Base-by-base conservation (phyloP, 2,888 invertebrate genomes). In the Lymantria dispar region DNA sequence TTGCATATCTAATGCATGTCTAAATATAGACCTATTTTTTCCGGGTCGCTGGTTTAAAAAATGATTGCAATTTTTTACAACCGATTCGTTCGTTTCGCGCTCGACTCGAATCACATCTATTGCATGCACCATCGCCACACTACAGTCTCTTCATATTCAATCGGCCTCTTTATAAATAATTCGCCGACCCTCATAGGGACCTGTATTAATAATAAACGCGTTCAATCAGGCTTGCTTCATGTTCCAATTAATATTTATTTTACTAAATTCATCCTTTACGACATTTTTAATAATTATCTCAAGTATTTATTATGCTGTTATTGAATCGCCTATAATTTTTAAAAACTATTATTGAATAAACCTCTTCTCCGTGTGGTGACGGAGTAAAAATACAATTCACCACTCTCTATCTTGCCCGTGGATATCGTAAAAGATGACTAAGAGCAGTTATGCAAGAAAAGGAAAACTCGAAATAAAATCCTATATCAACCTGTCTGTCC, bases 151-250 rank as follows among this genome's bases (percentile, higher is more conserved):
- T 33, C 33, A 33, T 75, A 76, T 79, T 79, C 74, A 80, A 80
- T 83, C 77, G 73, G 64, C 70, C 72, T 76, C 78, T 82, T 77
- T 80, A 79, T 78, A 76, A 79, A 83, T 78, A 79, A 77, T 80
- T 78, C 74, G 76, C 78, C 72, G 78, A 75, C 76, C 80, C 80
- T 78, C 78, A 78, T 82, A 78, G 78, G 78, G 78, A 78, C 72
- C 62, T 72, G 76, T 73, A 22, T 38, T 3, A 22, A 80, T 81
- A 81, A 78, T 85, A 83, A 80, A 81, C 69, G 76, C 76, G 72
- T 77, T 79, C 78, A 81, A 82, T 83, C 78, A 76, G 65, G 59
- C 72, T 78, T 69, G 74, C 76, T 73, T 82, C 76, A 70, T 78
- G 77, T 73, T 79, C 79, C 79, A 83, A 83, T 84, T 83, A 79